Evolutionary conservation across 2,113 vertebrate species (phyloP).

Genomic region (Jacana jacana): DNA sequence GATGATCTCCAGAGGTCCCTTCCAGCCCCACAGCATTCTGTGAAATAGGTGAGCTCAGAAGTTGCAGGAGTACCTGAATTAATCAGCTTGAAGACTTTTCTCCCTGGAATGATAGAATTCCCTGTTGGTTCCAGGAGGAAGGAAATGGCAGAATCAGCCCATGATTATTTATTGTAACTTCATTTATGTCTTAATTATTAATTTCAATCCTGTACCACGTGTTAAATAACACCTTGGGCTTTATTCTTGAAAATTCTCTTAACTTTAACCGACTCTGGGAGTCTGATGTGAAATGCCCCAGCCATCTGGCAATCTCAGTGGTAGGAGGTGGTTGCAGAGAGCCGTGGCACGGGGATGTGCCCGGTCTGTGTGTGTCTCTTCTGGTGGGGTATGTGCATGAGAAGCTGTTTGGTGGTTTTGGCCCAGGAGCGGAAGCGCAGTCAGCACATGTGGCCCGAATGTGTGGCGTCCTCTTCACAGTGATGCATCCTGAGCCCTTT

Average conservation of each 20-base stretch:
- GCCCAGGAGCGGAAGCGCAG: not conserved
- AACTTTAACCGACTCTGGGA: too few species aligned
- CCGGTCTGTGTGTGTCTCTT: accelerated
- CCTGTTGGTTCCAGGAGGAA: not conserved
- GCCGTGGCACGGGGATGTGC: not conserved
- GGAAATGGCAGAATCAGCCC: not conserved
- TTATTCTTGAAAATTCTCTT: not conserved
- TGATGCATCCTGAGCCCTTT: slow-evolving; percentile 7
- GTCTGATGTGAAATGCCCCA: accelerated
- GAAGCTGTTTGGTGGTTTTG: not conserved
- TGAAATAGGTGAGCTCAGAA: not conserved
- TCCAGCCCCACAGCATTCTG: too few species aligned
- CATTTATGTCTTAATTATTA: not conserved
- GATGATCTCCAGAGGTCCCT: too few species aligned
- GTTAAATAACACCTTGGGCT: not conserved
- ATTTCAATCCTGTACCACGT: not conserved
- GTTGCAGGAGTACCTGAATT: not conserved
- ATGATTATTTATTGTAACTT: not conserved
- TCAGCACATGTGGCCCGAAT: slow-evolving; percentile 56
- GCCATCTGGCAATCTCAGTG: not conserved
- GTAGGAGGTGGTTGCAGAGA: not conserved
- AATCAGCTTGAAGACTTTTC: not conserved
- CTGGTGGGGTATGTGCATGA: not conserved
- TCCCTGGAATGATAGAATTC: not conserved
- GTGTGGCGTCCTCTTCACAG: not conserved